Evolutionary conservation across 2,797 vertebrate genomes (phyloP), one percentile per base, ranked within the genome.

Genomic region (Neopelma chrysocephalum): DNA sequence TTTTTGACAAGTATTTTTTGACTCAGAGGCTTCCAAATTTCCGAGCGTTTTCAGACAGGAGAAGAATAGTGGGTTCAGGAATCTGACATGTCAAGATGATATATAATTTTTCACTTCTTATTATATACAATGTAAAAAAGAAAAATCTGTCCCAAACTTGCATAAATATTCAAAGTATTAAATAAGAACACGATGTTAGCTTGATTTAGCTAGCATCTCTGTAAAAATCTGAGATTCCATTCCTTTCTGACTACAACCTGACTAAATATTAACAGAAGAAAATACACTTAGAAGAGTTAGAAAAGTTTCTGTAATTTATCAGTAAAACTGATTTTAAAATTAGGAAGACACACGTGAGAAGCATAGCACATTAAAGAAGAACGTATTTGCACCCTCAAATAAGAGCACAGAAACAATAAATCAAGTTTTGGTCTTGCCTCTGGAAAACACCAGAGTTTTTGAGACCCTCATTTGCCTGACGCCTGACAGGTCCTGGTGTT

Each of bases 1-100:
- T 51, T 88, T 75, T 61, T 65, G 34, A 82, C 22, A 76, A 65
- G 7, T 25, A 23, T 80, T 75, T 89, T 85, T 86, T 20, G 0
- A 56, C 61, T 90, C 25, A 42, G 60, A 73, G 11, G 10, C 51
- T 87, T 97, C 70, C 86, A 94, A 84, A 92, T 87, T 90, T 92
- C 81, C 80, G 92, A 31, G 29, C 29, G 27, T 90, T 95, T 93
- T 82, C 58, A 92, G 81, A 54, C 51, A 77, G 20, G 36, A 20
- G 32, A 43, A 96, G 32, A 43, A 73, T 70, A 36, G 66, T 31
- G 11, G 1, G 3, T 87, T 89, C 66, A 95, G 66, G 83, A 94
- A 90, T 90, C 43, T 73, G 68, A 87, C 83, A 84, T 22, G 32
- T 80, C 75, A 82, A 60, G 83, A 64, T 56, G 48, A 87, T 61